Evolutionary conservation across 2,797 vertebrate species (phyloP).

Genomic region (Melanotaenia parkinsoni): DNA sequence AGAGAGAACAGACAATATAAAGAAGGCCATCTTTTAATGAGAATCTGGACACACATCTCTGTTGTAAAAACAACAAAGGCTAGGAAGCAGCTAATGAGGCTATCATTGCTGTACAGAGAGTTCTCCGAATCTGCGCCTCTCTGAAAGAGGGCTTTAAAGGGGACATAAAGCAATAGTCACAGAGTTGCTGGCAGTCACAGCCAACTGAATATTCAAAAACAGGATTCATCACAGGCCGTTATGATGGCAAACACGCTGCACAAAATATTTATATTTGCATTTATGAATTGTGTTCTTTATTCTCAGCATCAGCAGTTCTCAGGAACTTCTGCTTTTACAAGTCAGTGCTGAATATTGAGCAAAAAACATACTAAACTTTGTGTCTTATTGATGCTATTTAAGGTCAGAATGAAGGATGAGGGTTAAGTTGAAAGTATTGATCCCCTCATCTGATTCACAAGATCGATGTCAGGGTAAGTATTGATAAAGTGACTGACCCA

Average conservation of each 20-base stretch:
- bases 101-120: conserved; percentile 80
- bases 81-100: conserved; percentile 84
- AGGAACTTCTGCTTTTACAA: background rate
- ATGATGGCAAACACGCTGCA: conserved; percentile 4
- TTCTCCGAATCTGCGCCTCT: conserved; percentile 72
- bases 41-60: conserved; percentile 82
- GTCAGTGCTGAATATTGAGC: background rate
- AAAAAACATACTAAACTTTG: background rate
- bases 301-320: background rate
- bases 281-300: conserved; percentile 3
- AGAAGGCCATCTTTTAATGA: conserved; percentile 82
- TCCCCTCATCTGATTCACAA: conserved; percentile 23
- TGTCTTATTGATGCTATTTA: conserved; percentile 24
- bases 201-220: conserved; percentile 61
- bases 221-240: conserved; percentile 20
- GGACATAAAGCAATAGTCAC: conserved; percentile 77
- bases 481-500: conserved; percentile 31
- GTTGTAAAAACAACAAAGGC: conserved; percentile 83
- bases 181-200: conserved; percentile 68
- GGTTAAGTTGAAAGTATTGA: conserved; percentile 36
- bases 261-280: background rate
- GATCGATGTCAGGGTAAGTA: conserved; percentile 33
- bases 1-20: conserved; percentile 73
- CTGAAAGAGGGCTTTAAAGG: conserved; percentile 79
- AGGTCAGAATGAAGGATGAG: conserved; percentile 18